phyloP scores from a whole-genome alignment of 2,888 invertebrate genomes.

The Oscheius sp. region DNA sequence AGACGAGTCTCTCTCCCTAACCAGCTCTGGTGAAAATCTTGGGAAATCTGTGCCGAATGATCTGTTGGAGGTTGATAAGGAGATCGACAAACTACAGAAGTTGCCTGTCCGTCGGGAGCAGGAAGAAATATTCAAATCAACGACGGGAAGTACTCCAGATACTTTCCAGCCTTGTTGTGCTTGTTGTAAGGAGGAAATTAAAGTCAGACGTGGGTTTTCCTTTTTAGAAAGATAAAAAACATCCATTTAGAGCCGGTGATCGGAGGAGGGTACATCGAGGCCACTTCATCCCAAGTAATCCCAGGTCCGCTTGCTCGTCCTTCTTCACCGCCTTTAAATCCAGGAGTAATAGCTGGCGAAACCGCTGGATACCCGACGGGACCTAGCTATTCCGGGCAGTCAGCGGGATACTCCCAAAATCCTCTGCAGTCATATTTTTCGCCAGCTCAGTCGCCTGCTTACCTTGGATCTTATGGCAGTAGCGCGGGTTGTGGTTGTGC shows the following conservation, averaged over 20 bases:
- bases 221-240: not conserved
- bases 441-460: not conserved
- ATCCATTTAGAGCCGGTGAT: conserved; percentile 5
- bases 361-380: not conserved
- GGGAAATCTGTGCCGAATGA: not conserved
- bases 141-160: not conserved
- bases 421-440: conserved; percentile 20
- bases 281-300: not conserved
- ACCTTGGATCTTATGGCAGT: not conserved
- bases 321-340: not conserved
- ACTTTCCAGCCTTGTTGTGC: conserved; percentile 11
- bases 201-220: not conserved
- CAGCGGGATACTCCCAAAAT: not conserved
- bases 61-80: not conserved
- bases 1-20: not conserved
- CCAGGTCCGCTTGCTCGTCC: not conserved
- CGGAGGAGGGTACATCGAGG: conserved; percentile 22
- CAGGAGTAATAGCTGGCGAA: not conserved
- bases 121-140: not conserved
- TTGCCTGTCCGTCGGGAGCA: not conserved
- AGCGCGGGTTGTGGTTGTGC: conserved; percentile 9
- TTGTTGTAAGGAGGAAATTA: conserved; percentile 13
- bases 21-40: not conserved
- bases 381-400: not conserved
- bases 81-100: conserved; percentile 4